Percentiles rank a stretch among this genome's conserved stretches.
Conservation (phyloP, 2,113 vertebrate genomes). For the Bucco capensis region DNA sequence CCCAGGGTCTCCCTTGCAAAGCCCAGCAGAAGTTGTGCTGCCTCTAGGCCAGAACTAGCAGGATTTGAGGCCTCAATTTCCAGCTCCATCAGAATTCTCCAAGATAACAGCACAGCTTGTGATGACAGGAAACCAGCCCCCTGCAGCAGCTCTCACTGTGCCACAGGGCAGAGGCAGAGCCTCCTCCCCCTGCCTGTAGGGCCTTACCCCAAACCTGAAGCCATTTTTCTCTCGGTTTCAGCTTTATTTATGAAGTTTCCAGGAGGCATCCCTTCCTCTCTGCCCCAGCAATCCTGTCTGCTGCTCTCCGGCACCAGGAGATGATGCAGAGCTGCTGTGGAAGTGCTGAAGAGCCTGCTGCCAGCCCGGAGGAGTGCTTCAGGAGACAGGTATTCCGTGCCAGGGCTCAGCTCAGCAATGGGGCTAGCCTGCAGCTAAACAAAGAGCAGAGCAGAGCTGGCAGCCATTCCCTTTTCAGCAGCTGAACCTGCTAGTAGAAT, state of each 20-base stretch:
- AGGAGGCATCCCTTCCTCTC: constrained; percentile 58
- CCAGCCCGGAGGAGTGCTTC: constrained; percentile 39
- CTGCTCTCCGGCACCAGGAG: constrained; percentile 4
- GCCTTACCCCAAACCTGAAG: not conserved
- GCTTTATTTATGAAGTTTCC: constrained; percentile 57
- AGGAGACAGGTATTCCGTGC: constrained; percentile 35
- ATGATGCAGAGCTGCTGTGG: constrained; percentile 57
- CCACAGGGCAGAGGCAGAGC: not conserved
- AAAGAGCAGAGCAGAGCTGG: not conserved
- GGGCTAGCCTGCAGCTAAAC: not conserved
- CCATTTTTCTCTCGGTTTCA: not conserved
- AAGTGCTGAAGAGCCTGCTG: not conserved
- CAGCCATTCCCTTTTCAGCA: not conserved
- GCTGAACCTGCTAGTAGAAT: not conserved
- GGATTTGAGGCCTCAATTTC: not conserved
- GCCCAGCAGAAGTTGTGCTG: not conserved
- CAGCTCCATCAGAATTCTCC: not conserved
- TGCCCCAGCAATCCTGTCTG: not conserved
- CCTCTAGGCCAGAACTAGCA: not conserved
- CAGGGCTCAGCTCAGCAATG: accelerated
- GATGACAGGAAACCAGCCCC: not conserved
- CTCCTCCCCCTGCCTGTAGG: no score
- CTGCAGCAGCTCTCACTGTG: not conserved
- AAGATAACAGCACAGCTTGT: not conserved
- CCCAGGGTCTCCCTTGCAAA: not conserved